Evolutionary conservation across 2,113 vertebrate species (phyloP).

Genomic region (Amazona guildingii): DNA sequence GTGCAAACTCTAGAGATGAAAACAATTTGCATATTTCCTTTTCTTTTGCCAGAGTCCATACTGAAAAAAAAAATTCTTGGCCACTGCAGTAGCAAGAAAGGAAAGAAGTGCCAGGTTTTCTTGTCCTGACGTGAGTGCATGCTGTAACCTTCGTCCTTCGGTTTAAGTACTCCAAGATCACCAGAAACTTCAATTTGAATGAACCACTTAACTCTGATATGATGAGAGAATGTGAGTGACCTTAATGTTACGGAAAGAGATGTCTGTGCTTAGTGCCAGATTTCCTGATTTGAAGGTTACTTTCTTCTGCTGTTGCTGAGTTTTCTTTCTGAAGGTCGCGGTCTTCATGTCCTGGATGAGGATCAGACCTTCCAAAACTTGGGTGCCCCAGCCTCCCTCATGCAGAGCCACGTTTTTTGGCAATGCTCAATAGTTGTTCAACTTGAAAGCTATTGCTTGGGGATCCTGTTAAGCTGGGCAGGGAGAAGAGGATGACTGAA

Average conservation of each 20-base stretch:
- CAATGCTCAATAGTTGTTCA: accelerated
- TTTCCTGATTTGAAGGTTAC: not conserved
- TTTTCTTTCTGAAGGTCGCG: not conserved
- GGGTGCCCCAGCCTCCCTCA: not conserved
- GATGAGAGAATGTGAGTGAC: not conserved
- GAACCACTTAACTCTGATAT: not conserved
- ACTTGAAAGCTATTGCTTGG: not conserved
- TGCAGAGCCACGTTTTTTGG: not conserved
- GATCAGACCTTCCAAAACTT: not conserved
- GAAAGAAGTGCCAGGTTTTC: not conserved
- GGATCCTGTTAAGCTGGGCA: not conserved
- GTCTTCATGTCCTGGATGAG: not conserved
- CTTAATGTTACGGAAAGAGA: not conserved
- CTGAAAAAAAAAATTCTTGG: not conserved
- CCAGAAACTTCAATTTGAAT: slow-evolving; percentile 8
- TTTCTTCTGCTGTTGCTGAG: not conserved
- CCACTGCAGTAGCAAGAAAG: not conserved
- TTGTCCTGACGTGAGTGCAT: not conserved
- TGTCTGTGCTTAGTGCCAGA: not conserved
- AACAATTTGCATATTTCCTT: not conserved
- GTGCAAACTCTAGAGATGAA: not conserved
- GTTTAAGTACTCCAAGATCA: not conserved
- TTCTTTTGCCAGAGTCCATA: not conserved
- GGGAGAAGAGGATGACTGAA: not conserved
- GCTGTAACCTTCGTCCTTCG: not conserved